Percentiles rank a stretch among this genome's conserved stretches.
phyloP scores from a whole-genome alignment of 2,797 vertebrate species.

The Coregonus suidteri region DNA sequence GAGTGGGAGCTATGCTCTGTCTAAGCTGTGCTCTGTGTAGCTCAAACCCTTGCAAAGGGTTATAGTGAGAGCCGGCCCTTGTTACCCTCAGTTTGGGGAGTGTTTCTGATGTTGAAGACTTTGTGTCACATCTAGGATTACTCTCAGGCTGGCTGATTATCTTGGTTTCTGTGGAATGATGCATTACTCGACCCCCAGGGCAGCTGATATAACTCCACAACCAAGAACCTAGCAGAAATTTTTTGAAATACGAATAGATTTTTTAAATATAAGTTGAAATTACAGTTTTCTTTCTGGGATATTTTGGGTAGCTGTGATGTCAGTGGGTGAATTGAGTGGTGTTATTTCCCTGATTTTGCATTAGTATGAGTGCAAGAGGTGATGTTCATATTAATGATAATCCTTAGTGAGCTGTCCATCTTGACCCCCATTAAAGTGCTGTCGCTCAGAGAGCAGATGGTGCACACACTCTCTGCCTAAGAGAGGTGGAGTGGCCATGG shows the following conservation, averaged over 20 bases:
- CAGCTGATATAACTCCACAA: neutral
- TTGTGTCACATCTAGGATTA: conserved; percentile 42
- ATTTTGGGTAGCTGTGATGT: conserved; percentile 7
- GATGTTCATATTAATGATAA: conserved; percentile 67
- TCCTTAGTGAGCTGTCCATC: conserved; percentile 68
- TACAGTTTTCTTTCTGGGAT: neutral
- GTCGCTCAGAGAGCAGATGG: conserved; percentile 78
- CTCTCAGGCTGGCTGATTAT: conserved; percentile 42
- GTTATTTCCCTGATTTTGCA: conserved; percentile 71
- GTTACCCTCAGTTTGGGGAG: conserved; percentile 22
- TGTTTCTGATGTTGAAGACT: conserved; percentile 35
- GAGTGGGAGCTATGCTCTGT: neutral
- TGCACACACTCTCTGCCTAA: conserved; percentile 43
- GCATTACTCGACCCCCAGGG: conserved; percentile 45
- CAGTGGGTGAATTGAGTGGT: conserved; percentile 47
- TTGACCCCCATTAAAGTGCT: conserved; percentile 79
- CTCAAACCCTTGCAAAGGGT: conserved; percentile 10
- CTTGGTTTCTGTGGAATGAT: conserved; percentile 63
- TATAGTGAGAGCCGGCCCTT: conserved; percentile 18
- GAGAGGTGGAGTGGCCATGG: conserved; percentile 72
- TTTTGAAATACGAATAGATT: neutral
- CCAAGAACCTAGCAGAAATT: neutral
- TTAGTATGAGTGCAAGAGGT: conserved; percentile 64
- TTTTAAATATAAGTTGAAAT: neutral
- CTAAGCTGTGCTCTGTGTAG: neutral